phyloP scores from a whole-genome alignment of 2,113 vertebrate species.

The Amblyornis subalaris region DNA sequence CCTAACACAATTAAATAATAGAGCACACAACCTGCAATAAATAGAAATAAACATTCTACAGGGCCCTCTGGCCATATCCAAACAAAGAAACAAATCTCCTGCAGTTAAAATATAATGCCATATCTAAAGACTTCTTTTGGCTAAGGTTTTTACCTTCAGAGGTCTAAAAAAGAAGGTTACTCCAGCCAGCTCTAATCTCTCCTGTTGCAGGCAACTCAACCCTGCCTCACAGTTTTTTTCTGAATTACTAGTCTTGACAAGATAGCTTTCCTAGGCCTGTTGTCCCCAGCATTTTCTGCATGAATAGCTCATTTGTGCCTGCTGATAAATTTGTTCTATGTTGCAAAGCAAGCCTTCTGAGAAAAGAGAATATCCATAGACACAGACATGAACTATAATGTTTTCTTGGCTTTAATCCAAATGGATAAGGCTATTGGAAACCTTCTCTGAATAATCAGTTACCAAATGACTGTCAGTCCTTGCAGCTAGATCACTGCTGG shows the following conservation, averaged over 20 bases:
- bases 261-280: background rate
- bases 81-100: background rate
- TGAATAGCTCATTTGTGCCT: background rate
- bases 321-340: background rate
- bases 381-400: background rate
- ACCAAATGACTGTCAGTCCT: background rate
- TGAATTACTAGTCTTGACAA: background rate
- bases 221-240: background rate
- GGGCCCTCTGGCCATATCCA: background rate
- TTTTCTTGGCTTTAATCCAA: background rate
- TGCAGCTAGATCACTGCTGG: background rate
- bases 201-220: background rate
- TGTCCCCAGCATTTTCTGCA: background rate
- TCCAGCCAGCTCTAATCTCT: background rate
- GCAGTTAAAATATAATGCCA: background rate
- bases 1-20: background rate
- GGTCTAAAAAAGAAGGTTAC: background rate
- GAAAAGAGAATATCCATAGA: background rate
- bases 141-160: background rate
- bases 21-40: background rate
- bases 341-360: background rate
- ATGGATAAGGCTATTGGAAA: background rate
- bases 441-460: background rate
- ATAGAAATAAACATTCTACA: background rate
- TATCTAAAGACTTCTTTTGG: background rate